These are phyloP conservation scores for Torymus auratus DNA, from an alignment of 2,888 invertebrate species.

Conservation along the genomic window DNA sequence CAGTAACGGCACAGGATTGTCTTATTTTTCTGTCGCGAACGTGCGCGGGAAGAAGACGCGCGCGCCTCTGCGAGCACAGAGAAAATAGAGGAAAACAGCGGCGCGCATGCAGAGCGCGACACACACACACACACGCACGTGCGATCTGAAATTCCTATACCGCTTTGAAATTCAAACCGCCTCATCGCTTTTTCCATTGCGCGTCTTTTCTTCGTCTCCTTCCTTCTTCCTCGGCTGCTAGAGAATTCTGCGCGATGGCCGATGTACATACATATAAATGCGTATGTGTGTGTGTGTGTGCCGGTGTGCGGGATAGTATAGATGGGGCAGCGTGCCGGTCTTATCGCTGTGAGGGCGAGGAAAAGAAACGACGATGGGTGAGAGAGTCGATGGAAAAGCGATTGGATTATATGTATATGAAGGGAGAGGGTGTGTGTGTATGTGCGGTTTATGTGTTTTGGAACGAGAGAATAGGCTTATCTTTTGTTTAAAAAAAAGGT, in stretches of 20 bases:
- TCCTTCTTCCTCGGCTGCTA: background rate
- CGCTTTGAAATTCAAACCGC: slow-evolving; percentile 60
- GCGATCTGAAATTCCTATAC: slow-evolving; percentile 42
- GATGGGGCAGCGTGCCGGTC: background rate
- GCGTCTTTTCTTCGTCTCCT: slow-evolving; percentile 18
- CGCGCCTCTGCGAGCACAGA: background rate
- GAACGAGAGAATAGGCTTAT: no score
- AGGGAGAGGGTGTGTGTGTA: background rate
- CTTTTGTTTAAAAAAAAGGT: no score
- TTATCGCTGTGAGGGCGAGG: slow-evolving; percentile 23
- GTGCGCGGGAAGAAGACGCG: background rate
- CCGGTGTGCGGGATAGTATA: background rate
- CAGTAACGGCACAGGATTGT: background rate
- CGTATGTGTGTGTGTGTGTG: background rate
- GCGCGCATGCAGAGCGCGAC: background rate
- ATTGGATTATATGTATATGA: slow-evolving; percentile 40
- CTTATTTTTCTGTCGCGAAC: slow-evolving; percentile 14
- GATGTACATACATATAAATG: background rate
- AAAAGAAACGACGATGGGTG: background rate
- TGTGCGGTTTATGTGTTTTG: background rate
- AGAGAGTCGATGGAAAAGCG: slow-evolving; percentile 35
- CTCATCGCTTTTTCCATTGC: slow-evolving; percentile 46
- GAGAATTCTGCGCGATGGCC: slow-evolving; percentile 37
- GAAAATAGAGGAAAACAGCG: slow-evolving; percentile 14
- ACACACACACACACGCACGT: background rate